phyloP scores from a whole-genome alignment of 2,797 vertebrate species.

The Anas acuta region DNA sequence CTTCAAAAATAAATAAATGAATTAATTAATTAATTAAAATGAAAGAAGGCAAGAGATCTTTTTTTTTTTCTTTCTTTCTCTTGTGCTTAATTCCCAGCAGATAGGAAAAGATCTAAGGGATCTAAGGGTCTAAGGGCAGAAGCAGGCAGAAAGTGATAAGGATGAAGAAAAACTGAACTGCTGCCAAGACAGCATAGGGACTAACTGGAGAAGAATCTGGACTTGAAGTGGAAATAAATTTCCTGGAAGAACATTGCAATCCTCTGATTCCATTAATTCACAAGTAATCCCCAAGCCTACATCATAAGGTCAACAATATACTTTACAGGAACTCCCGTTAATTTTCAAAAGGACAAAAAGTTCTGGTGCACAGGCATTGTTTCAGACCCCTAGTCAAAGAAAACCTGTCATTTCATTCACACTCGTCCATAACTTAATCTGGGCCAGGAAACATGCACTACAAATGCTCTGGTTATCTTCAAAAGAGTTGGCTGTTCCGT shows the following conservation, averaged over 20 bases:
- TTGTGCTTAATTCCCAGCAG: neutral
- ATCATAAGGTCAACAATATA: neutral
- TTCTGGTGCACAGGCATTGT: fast-evolving
- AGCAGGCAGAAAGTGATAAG: fast-evolving
- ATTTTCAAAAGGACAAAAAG: neutral
- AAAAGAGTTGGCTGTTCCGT: neutral
- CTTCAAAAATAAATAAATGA: neutral
- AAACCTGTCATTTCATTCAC: neutral
- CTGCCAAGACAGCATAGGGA: neutral
- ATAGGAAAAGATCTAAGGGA: neutral
- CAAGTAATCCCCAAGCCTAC: neutral
- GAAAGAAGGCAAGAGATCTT: neutral
- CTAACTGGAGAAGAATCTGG: neutral
- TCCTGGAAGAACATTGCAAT: neutral
- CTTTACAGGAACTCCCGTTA: fast-evolving
- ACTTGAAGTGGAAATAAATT: neutral
- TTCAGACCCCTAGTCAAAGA: neutral
- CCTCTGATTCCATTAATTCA: neutral
- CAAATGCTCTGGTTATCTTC: neutral
- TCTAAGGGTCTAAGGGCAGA: neutral
- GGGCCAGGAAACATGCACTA: neutral
- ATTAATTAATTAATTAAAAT: neutral
- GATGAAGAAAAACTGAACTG: neutral
- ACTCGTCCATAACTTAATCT: neutral
- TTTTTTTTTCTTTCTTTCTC: neutral